Percentiles rank a stretch among this genome's conserved stretches.
phyloP scores from a whole-genome alignment of 2,797 vertebrate genomes.

The Cheirogaleus major region DNA sequence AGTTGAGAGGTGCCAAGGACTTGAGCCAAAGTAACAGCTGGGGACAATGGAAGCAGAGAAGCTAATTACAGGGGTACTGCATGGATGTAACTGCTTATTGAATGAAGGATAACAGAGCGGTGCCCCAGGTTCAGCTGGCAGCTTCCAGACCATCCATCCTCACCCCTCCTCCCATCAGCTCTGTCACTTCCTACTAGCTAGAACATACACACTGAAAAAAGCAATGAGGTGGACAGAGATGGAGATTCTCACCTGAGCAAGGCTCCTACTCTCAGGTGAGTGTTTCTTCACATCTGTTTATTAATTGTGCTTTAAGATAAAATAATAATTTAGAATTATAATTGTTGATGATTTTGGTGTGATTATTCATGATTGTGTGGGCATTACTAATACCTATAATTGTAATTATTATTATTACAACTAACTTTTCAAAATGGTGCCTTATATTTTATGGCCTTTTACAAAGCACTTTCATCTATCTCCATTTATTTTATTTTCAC shows the following conservation, averaged over 20 bases:
- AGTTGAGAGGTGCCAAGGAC: neutral
- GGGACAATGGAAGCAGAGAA: neutral
- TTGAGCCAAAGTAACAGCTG: neutral
- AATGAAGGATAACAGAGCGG: neutral
- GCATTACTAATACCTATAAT: neutral
- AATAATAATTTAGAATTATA: neutral
- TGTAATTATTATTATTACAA: neutral
- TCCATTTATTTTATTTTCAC: slow-evolving; percentile 17
- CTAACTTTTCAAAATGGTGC: neutral
- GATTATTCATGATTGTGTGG: neutral
- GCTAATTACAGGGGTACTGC: neutral
- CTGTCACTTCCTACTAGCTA: neutral
- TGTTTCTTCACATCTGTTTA: neutral
- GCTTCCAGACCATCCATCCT: neutral
- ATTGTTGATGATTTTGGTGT: neutral
- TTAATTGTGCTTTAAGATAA: neutral
- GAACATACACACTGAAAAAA: neutral
- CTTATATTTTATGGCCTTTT: neutral
- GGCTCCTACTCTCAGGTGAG: neutral
- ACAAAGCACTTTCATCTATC: neutral
- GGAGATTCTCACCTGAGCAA: neutral
- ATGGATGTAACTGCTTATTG: neutral
- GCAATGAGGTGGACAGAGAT: neutral
- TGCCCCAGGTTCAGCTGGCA: neutral
- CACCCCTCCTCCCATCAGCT: neutral